Base-by-base conservation (phyloP, 2,888 invertebrate genomes). In the Tanytarsus gracilentus region DNA sequence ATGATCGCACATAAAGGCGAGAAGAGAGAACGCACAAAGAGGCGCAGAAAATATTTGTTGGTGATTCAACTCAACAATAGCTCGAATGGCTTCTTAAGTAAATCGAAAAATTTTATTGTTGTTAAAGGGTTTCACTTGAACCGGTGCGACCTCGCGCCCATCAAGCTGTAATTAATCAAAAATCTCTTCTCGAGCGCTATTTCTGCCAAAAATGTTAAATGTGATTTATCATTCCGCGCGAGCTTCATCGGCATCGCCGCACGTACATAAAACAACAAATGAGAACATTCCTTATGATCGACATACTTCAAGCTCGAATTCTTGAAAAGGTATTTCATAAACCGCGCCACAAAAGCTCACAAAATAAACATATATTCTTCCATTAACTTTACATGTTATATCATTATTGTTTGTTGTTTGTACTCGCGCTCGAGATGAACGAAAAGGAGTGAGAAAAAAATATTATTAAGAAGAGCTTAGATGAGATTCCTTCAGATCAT, bases 141-240 rank as follows among this genome's bases (percentile, higher is more conserved):
- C 55, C 23, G 25, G 8, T 39, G 6, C 44, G 55, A 55, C 55
- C 55, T 44, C 55, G 26, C 39, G 39, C 33, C 39, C 39, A 40
- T 40, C 39, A 55, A 55, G 8, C 40, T 40, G 26, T 40, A 39
- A 55, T 55, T 55, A 55, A 55, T 55, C 55, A 55, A 36, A 55
- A 33, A 18, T 16, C 9, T 9, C n/a, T 9, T 36, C 33, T 52
- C 33, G 16, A 6, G n/a, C 39, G 8, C 44, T 23, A 23, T 44
- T 36, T 53, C 53, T 33, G 53, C 14, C 21, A 25, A 23, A 53
- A 21, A 25, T 14, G 18, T 18, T 44, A 40, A 55, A 55, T 39
- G 39, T 55, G 55, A 55, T 55, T 55, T 55, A 55, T 55, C 55
- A 55, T 55, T 53, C 53, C 14, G 26, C 40, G 44, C 44, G 44